Evolutionary conservation across 2,797 vertebrate species (phyloP).

Genomic region (Tachyglossus aculeatus): DNA sequence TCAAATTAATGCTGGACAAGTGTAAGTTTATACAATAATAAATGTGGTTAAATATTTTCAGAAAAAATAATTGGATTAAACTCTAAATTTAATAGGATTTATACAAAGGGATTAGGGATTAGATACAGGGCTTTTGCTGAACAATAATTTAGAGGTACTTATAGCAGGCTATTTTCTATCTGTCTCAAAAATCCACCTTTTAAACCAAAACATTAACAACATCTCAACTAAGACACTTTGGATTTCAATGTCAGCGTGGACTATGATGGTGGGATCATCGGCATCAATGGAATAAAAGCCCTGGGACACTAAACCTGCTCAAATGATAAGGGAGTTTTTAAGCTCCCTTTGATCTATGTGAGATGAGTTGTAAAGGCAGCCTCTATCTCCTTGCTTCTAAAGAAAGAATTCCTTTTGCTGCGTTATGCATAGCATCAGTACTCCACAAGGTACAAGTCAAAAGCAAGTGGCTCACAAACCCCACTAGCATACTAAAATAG

Average conservation of each 20-base stretch:
- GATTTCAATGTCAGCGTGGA: constrained; percentile 19
- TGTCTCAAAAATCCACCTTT: no score
- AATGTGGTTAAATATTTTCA: no score
- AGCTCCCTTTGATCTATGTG: constrained; percentile 68
- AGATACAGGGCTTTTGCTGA: background rate
- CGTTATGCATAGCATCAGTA: constrained; percentile 76
- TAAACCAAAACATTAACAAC: no score
- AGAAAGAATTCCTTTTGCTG: constrained; percentile 72
- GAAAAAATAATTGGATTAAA: constrained; percentile 15
- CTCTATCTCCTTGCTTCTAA: constrained; percentile 55
- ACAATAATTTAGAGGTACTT: background rate
- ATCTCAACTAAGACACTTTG: rapidly evolving
- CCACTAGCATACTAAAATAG: constrained; percentile 62
- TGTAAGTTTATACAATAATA: no score
- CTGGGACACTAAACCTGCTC: constrained; percentile 29
- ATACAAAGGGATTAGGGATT: background rate
- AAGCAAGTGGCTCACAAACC: constrained; percentile 61
- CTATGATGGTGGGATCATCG: constrained; percentile 43
- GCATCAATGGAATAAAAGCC: constrained; percentile 47
- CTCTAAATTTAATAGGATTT: background rate
- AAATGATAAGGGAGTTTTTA: constrained; percentile 51
- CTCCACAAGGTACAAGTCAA: constrained; percentile 65
- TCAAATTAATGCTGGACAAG: no score
- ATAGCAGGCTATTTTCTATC: background rate
- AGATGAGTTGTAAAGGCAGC: constrained; percentile 58